These are phyloP conservation scores for Chironomus tepperi DNA, from an alignment of 1,140 invertebrate genomes.

Conservation along the genomic window DNA sequence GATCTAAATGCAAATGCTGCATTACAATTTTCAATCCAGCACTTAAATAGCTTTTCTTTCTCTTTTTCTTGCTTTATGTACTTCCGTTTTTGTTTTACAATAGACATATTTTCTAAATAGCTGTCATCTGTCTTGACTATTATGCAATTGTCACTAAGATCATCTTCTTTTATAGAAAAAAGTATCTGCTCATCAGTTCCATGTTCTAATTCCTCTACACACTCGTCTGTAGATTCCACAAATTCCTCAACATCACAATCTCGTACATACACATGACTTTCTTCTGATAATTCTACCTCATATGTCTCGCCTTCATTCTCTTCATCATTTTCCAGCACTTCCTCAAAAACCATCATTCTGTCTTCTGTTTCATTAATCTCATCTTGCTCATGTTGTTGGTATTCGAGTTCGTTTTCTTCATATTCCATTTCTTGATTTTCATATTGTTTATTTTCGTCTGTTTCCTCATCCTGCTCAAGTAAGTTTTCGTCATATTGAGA, in stretches of 20 bases:
- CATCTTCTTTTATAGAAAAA: background rate
- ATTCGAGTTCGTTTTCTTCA: background rate
- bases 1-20: background rate
- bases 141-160: background rate
- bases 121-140: background rate
- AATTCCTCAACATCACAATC: background rate
- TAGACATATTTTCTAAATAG: background rate
- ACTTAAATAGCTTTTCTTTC: background rate
- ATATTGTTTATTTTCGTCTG: background rate
- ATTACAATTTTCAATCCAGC: background rate
- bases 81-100: background rate
- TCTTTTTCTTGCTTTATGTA: background rate
- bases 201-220: background rate
- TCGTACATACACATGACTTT: too few species aligned
- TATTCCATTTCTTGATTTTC: background rate
- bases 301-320: too few species aligned
- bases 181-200: background rate
- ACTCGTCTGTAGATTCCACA: background rate
- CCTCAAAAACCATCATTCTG: background rate
- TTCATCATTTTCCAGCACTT: too few species aligned
- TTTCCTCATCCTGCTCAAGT: background rate
- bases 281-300: too few species aligned
- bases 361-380: background rate
- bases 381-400: background rate
- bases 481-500: background rate